A percentile compares a stretch with the other conserved stretches of the same genome.
Conservation (phyloP, 2,113 vertebrate species). For the Peromyscus maniculatus region DNA sequence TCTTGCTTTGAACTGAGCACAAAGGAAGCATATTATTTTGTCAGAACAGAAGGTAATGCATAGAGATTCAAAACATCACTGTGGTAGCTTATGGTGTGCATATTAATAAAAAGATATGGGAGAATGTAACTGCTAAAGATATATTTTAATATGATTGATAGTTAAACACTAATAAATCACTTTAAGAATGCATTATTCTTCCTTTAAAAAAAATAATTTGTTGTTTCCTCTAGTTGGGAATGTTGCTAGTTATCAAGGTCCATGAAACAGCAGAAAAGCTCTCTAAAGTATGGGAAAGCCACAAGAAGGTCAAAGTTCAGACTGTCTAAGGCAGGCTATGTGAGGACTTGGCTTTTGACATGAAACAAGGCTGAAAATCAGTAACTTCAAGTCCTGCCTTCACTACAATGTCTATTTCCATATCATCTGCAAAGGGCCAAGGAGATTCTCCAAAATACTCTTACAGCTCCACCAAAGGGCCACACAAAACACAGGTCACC, state of each 20-base stretch:
- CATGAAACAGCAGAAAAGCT: neutral
- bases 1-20: neutral
- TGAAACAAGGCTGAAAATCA: neutral
- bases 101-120: neutral
- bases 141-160: conserved; percentile 49
- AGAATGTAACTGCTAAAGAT: neutral
- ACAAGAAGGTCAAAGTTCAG: conserved; percentile 26
- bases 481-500: neutral
- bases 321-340: conserved; percentile 4
- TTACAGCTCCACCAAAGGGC: neutral
- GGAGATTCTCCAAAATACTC: neutral
- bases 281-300: neutral
- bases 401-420: neutral
- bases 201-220: conserved; percentile 45
- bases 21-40: conserved; percentile 8
- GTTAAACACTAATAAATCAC: conserved; percentile 47
- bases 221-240: neutral
- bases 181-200: neutral
- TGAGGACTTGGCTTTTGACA: neutral
- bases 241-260: neutral
- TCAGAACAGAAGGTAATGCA: neutral
- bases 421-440: neutral
- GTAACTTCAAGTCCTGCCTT: neutral
- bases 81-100: neutral
- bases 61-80: neutral